phyloP scores from a whole-genome alignment of 2,797 vertebrate species.

The Orestias chungarensis region DNA sequence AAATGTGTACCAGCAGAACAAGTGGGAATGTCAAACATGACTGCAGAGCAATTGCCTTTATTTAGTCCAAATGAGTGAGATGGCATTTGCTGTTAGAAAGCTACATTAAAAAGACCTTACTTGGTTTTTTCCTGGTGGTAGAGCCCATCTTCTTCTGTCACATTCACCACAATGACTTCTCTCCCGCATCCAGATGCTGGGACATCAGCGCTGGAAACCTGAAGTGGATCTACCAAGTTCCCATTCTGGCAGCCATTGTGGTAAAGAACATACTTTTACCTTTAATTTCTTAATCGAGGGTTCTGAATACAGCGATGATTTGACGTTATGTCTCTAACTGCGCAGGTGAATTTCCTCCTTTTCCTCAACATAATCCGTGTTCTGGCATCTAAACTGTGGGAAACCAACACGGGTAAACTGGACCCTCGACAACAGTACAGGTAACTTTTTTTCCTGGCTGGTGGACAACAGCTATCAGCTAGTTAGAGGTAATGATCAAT shows the following conservation, averaged over 20 bases:
- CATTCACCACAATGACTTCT: background rate
- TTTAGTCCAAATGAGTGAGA: too few species aligned
- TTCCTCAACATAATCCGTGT: conserved; percentile 87
- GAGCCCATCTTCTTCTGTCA: background rate
- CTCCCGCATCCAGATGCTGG: conserved; percentile 79
- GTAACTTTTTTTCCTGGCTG: conserved; percentile 49
- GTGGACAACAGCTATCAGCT: too few species aligned
- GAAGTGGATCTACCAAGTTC: conserved; percentile 89
- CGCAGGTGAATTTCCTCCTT: conserved; percentile 86
- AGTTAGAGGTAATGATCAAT: too few species aligned
- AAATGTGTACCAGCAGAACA: too few species aligned
- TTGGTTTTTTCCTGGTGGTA: background rate
- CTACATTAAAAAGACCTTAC: background rate
- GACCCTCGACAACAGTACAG: conserved; percentile 86
- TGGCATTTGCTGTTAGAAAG: background rate
- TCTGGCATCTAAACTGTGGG: conserved; percentile 86
- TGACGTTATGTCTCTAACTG: conserved; percentile 4
- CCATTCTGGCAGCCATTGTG: conserved; percentile 84
- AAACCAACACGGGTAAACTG: conserved; percentile 86
- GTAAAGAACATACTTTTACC: conserved; percentile 63
- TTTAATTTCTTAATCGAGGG: background rate
- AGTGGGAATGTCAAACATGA: too few species aligned
- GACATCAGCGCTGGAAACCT: conserved; percentile 86
- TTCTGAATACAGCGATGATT: background rate
- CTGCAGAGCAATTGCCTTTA: too few species aligned